Percentiles rank a stretch among this genome's conserved stretches.
These are phyloP conservation scores for Seriola aureovittata DNA, from an alignment of 2,113 vertebrate genomes.

Conservation along the genomic window DNA sequence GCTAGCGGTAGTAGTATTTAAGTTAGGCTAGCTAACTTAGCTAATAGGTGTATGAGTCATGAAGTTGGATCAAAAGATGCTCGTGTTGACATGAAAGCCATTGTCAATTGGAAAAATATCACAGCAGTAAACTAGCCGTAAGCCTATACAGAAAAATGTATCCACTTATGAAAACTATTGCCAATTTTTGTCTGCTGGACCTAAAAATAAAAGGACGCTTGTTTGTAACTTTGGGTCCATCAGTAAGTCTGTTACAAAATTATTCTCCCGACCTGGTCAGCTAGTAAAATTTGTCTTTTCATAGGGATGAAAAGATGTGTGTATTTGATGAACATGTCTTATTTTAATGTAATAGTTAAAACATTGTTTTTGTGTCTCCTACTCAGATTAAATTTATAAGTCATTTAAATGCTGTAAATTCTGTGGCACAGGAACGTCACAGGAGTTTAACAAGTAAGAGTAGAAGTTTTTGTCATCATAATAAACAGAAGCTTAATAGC, in stretches of 20 bases:
- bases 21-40: not conserved
- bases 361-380: not conserved
- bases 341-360: too few relatives aligned
- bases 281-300: not conserved
- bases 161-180: not conserved
- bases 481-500: not conserved
- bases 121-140: not conserved
- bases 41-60: conserved; percentile 14
- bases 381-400: not conserved
- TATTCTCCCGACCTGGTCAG: not conserved
- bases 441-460: not conserved
- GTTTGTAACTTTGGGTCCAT: not conserved
- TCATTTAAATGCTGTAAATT: not conserved
- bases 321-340: not conserved
- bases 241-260: not conserved
- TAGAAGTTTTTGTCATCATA: not conserved
- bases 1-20: not conserved
- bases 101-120: not conserved
- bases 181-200: not conserved
- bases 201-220: not conserved
- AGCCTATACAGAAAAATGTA: too few relatives aligned
- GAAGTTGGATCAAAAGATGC: conserved; percentile 21
- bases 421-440: not conserved
- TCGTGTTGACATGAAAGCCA: not conserved
- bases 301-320: not conserved